Evolutionary conservation across 53 echinoderm and acorn worm species (phyloP).

Genomic region (Henricia sp.): DNA sequence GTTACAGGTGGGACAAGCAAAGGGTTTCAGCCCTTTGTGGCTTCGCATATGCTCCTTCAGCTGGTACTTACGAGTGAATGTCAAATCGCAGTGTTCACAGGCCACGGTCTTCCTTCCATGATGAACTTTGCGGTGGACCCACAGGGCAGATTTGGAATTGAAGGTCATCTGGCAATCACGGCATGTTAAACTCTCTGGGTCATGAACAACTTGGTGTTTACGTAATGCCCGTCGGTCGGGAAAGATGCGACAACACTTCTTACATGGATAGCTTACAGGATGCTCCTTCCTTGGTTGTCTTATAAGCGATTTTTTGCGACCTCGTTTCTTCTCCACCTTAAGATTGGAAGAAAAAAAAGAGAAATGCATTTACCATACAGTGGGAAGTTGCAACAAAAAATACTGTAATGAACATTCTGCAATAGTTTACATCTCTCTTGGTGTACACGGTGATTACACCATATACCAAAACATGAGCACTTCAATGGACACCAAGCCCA

Average conservation of each 20-base stretch:
- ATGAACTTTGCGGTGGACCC: conserved; percentile 64
- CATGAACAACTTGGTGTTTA: conserved; percentile 50
- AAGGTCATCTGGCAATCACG: conserved; percentile 59
- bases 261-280: conserved; percentile 36
- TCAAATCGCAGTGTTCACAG: conserved; percentile 59
- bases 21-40: conserved; percentile 60
- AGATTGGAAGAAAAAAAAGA: background rate
- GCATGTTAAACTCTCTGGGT: conserved; percentile 41
- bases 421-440: no score
- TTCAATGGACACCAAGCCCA: no score
- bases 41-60: conserved; percentile 60
- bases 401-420: no score
- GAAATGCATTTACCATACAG: background rate
- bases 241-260: conserved; percentile 66
- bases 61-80: conserved; percentile 56
- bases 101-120: conserved; percentile 51
- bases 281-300: conserved; percentile 21
- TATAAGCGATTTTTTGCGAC: conserved; percentile 3
- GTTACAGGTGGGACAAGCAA: conserved; percentile 51
- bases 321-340: conserved; percentile 38
- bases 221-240: conserved; percentile 40
- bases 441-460: background rate
- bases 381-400: background rate
- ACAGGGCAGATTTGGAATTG: conserved; percentile 57
- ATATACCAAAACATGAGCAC: no score